These are phyloP conservation scores for Bicyclus anynana DNA, from an alignment of 1,140 invertebrate genomes.

Conservation along the genomic window DNA sequence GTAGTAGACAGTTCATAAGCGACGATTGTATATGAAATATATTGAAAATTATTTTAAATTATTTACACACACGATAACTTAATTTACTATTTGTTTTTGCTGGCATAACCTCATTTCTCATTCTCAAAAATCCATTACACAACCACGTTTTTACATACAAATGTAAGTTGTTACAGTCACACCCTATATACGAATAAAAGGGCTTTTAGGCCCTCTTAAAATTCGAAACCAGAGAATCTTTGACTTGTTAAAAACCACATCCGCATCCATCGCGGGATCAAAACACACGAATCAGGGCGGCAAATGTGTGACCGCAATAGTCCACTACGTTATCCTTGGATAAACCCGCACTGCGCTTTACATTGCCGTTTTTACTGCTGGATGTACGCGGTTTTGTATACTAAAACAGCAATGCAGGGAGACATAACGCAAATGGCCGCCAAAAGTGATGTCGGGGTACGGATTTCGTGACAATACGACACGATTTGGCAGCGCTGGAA, in stretches of 20 bases:
- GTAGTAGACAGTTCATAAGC: no score
- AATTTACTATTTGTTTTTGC: no score
- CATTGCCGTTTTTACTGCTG: slow-evolving; percentile 15
- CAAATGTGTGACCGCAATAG: slow-evolving; percentile 25
- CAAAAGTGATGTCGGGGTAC: background rate
- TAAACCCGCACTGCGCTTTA: slow-evolving; percentile 38
- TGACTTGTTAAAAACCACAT: slow-evolving; percentile 18
- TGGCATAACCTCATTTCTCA: no score
- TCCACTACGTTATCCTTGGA: slow-evolving; percentile 22
- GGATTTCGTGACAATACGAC: slow-evolving; percentile 11
- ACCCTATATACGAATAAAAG: no score
- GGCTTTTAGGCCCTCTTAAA: no score
- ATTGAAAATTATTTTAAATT: no score
- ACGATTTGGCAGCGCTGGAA: slow-evolving; percentile 14
- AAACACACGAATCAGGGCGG: slow-evolving; percentile 23
- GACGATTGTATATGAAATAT: no score
- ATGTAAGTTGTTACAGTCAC: no score
- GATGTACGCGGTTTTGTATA: background rate
- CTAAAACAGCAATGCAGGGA: slow-evolving; percentile 6
- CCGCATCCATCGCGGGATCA: slow-evolving; percentile 14
- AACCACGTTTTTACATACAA: no score
- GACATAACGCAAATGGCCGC: slow-evolving; percentile 23
- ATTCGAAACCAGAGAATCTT: slow-evolving; percentile 1
- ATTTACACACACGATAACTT: no score
- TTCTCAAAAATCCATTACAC: no score